Conservation (phyloP, 1,140 invertebrate genomes). For the Microplitis mediator region DNA sequence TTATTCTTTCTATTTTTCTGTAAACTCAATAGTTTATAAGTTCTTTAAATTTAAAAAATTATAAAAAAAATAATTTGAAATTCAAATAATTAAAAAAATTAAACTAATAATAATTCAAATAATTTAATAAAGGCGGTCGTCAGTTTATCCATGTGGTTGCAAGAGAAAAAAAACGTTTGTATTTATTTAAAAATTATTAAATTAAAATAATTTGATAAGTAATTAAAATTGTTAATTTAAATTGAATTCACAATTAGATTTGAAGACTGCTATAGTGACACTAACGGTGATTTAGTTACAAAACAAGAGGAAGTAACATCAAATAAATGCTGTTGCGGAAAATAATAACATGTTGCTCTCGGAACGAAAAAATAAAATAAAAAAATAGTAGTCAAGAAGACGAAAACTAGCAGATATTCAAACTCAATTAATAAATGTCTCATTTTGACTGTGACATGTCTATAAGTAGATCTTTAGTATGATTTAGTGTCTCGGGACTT, state of each 20-base stretch:
- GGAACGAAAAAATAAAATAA: background rate
- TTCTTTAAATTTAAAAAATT: too few relatives aligned
- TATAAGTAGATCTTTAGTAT: slow-evolving; percentile 54
- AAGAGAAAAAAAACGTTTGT: slow-evolving; percentile 22
- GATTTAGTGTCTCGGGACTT: slow-evolving; percentile 21
- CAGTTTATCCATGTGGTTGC: slow-evolving; percentile 35
- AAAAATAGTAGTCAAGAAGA: background rate
- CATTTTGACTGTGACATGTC: slow-evolving; percentile 50
- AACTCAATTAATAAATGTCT: slow-evolving; percentile 61
- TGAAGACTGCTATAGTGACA: too few relatives aligned
- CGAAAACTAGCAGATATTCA: slow-evolving; percentile 32
- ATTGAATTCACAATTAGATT: too few relatives aligned
- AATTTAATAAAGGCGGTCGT: background rate
- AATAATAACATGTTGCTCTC: too few relatives aligned
- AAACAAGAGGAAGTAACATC: too few relatives aligned
- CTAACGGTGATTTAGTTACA: too few relatives aligned
- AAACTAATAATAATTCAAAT: too few relatives aligned
- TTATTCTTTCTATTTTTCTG: too few relatives aligned
- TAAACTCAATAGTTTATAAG: too few relatives aligned
- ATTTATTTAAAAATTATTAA: background rate
- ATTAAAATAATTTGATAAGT: background rate
- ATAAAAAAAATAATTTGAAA: too few relatives aligned
- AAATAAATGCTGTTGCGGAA: too few relatives aligned
- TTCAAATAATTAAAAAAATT: too few relatives aligned
- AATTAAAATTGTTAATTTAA: background rate